Conservation (phyloP, 1,140 invertebrate genomes). For the Pararge aegeria region DNA sequence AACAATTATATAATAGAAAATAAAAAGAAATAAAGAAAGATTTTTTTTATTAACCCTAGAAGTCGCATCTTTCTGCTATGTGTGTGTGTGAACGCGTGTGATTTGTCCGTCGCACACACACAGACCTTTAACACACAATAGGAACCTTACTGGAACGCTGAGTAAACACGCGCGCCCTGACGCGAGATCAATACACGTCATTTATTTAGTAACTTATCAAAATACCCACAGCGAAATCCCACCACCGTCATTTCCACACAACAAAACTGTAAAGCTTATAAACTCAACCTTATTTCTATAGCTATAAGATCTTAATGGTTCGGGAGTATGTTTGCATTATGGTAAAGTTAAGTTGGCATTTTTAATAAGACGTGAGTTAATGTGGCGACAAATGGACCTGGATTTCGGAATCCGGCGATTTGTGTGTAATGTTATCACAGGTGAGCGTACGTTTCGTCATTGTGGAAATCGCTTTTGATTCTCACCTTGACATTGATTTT, state of each 20-base stretch:
- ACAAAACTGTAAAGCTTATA: slow-evolving; percentile 11
- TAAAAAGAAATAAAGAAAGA: too few relatives aligned
- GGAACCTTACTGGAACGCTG: slow-evolving; percentile 29
- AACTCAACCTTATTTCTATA: slow-evolving; percentile 34
- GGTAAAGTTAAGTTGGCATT: neutral
- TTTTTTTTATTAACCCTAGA: too few relatives aligned
- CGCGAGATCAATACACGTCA: slow-evolving; percentile 62
- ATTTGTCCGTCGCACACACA: neutral
- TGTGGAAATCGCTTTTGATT: neutral
- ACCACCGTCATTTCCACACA: slow-evolving; percentile 15
- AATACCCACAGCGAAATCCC: slow-evolving; percentile 41
- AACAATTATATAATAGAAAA: too few relatives aligned
- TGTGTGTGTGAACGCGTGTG: neutral
- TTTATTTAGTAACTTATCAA: slow-evolving; percentile 69
- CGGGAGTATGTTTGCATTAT: neutral
- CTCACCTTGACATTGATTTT: neutral
- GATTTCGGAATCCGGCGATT: slow-evolving; percentile 25
- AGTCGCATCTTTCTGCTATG: too few relatives aligned
- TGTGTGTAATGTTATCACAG: slow-evolving; percentile 39
- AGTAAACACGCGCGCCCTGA: slow-evolving; percentile 52
- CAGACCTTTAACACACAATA: neutral
- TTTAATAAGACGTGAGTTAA: slow-evolving; percentile 35
- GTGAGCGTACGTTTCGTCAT: slow-evolving; percentile 10
- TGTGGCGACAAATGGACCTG: slow-evolving; percentile 33
- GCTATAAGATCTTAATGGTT: neutral